Conservation (phyloP, 1,140 invertebrate species). For the Drosophila suzukii region DNA sequence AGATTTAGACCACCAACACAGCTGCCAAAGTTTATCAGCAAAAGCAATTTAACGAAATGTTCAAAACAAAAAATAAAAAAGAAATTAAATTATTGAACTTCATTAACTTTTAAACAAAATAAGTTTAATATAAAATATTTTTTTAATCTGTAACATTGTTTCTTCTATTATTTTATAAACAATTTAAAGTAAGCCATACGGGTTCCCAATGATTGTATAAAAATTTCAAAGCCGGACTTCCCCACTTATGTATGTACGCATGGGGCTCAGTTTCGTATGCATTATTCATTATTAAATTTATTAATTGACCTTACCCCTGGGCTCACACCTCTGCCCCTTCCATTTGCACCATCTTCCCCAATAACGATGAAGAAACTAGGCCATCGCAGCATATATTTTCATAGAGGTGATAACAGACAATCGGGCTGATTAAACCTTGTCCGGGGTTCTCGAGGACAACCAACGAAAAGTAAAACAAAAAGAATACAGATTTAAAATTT, state of each 20-base stretch:
- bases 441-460: constrained; percentile 35
- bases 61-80: neutral
- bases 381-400: constrained; percentile 38
- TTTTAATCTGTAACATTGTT: neutral
- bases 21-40: neutral
- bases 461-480: constrained; percentile 41
- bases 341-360: constrained; percentile 24
- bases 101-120: neutral
- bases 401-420: constrained; percentile 54
- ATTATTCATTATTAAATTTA: constrained; percentile 39
- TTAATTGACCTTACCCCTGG: constrained; percentile 36
- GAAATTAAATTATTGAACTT: neutral
- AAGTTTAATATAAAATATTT: neutral
- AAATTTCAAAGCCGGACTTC: constrained; percentile 27
- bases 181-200: neutral
- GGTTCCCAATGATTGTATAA: neutral
- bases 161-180: neutral
- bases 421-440: constrained; percentile 63
- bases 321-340: constrained; percentile 11
- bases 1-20: constrained; percentile 11
- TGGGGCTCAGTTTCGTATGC: constrained; percentile 7
- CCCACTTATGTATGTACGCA: constrained; percentile 14
- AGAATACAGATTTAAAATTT: constrained; percentile 49
- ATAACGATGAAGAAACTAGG: constrained; percentile 64
- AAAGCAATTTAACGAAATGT: neutral